phyloP scores from a whole-genome alignment of 1,140 invertebrate genomes.

The Gonioctena quinquepunctata region DNA sequence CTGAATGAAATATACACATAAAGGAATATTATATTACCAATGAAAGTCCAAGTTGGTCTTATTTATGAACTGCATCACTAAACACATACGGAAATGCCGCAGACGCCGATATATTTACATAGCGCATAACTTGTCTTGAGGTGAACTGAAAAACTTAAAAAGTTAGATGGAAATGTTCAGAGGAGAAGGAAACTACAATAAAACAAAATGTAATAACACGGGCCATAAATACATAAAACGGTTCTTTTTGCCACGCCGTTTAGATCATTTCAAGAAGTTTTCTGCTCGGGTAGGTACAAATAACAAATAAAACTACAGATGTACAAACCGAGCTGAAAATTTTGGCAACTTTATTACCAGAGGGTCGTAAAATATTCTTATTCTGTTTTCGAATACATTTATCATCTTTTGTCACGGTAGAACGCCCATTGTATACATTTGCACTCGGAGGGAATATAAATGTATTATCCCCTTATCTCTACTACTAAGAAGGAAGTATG shows the following conservation, averaged over 20 bases:
- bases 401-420: conserved; percentile 16
- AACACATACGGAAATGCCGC: no score
- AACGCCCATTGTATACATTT: conserved; percentile 6
- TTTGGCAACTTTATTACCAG: conserved; percentile 13
- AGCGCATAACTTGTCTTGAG: no score
- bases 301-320: conserved; percentile 7
- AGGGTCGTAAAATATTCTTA: conserved; percentile 11
- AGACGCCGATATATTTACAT: no score
- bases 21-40: no score
- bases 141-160: not conserved
- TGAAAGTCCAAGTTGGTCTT: no score
- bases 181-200: conserved; percentile 8
- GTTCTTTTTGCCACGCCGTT: conserved; percentile 4
- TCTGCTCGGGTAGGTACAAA: not conserved
- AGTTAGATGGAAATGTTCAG: not conserved
- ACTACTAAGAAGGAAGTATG: not conserved
- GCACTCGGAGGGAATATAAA: not conserved
- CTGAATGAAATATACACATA: no score
- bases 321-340: conserved; percentile 2
- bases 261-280: conserved; percentile 7
- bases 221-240: conserved; percentile 15
- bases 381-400: conserved; percentile 9
- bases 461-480: not conserved
- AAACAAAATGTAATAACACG: conserved; percentile 10
- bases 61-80: no score